A percentile compares a stretch with the other conserved stretches of the same genome.
phyloP scores from a whole-genome alignment of 2,113 vertebrate genomes.

The Atherinomorus stipes region DNA sequence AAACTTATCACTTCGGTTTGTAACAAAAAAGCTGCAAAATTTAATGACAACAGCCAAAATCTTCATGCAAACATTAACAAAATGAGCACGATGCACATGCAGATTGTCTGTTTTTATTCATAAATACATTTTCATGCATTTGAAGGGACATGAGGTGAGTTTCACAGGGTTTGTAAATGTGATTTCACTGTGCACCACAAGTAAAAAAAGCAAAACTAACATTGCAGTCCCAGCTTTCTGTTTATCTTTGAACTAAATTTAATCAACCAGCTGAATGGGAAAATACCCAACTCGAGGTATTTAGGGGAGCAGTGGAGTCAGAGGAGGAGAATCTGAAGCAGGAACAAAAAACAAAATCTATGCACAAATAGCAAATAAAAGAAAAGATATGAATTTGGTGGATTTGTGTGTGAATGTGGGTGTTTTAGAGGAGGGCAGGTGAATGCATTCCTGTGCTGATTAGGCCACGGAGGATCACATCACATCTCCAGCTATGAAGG shows the following conservation, averaged over 20 bases:
- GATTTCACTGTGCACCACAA: not conserved
- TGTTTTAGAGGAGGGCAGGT: conserved; percentile 44
- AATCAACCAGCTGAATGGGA: conserved; percentile 16
- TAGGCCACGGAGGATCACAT: conserved; percentile 70
- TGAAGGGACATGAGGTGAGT: not conserved
- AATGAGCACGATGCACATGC: not conserved
- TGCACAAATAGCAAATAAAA: conserved; percentile 12
- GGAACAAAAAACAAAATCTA: conserved; percentile 2
- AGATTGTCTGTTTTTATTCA: not conserved
- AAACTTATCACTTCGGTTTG: not conserved
- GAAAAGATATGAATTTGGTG: not conserved
- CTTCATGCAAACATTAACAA: too few relatives aligned
- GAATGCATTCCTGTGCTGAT: conserved; percentile 78
- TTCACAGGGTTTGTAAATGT: not conserved
- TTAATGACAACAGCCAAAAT: too few relatives aligned
- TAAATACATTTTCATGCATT: not conserved
- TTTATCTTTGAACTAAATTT: conserved; percentile 51
- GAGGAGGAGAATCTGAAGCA: conserved; percentile 1
- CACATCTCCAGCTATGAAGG: conserved; percentile 72
- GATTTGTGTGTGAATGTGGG: not conserved
- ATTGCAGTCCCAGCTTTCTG: not conserved
- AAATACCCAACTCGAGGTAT: conserved; percentile 18
- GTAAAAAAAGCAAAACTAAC: not conserved
- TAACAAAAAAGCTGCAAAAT: not conserved
- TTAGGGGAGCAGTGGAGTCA: conserved; percentile 16